A percentile compares a stretch with the other conserved stretches of the same genome.
Evolutionary conservation across 2,797 vertebrate genomes (phyloP).

Genomic region (Carcharodon carcharias): DNA sequence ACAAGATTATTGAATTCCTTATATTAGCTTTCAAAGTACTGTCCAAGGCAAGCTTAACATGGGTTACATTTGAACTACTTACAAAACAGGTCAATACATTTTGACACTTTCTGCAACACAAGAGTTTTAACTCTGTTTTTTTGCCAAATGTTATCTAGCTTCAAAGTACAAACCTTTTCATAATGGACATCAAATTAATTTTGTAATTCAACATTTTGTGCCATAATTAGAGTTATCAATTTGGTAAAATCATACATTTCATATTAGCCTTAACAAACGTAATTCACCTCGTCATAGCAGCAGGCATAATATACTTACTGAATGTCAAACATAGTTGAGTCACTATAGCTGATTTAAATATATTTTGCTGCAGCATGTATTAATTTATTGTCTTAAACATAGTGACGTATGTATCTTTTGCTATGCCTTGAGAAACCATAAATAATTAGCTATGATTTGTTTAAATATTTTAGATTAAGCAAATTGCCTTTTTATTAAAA

Average conservation of each 20-base stretch:
- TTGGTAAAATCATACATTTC: not conserved
- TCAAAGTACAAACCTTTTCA: not conserved
- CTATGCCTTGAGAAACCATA: not conserved
- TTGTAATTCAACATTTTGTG: not conserved
- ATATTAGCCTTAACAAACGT: not conserved
- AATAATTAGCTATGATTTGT: not conserved
- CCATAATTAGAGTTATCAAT: not conserved
- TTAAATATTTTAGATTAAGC: slow-evolving; percentile 16
- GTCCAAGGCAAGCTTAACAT: not conserved
- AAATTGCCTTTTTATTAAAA: not conserved
- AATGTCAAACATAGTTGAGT: not conserved
- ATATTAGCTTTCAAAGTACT: not conserved
- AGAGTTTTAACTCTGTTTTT: not conserved
- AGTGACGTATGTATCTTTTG: not conserved
- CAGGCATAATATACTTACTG: not conserved
- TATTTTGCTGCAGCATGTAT: not conserved
- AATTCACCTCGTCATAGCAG: not conserved
- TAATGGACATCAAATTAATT: not conserved
- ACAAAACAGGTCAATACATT: not conserved
- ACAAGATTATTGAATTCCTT: not conserved
- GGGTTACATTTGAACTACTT: not conserved
- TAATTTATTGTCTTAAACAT: not conserved
- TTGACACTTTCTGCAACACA: not conserved
- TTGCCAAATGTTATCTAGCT: not conserved
- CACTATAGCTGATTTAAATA: not conserved